Base-by-base conservation (phyloP, 37 sponge, comb jelly and placozoan species). In the Diacarnus erythraeanus region DNA sequence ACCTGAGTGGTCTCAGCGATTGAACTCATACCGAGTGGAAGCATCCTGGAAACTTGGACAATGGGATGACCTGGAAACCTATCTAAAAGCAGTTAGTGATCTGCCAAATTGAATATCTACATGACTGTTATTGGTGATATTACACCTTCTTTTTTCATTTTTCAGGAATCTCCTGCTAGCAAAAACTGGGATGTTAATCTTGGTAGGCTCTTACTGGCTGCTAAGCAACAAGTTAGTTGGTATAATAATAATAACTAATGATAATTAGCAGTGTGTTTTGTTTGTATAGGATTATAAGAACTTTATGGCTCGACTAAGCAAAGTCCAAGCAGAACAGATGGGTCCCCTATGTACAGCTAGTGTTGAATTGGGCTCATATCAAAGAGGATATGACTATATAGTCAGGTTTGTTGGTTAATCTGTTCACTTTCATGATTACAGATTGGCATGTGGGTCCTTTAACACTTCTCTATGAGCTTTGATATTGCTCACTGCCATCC, bases 131-230 rank as follows among this genome's bases (percentile, higher is more conserved):
- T 15, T 47, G 51, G 10, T 15, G 6, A 47, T 6, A 12, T 47
- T 12, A 6, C 51, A 47, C 6, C 51, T 47, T 47, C 41, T 3
- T 40, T 38, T 31, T 80, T 27, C 0, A 42, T 40, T 25, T 29
- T 29, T 0, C 60, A 86, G 86, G 86, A 79, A n/a, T 29, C 74
- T 47, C 57, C 54, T 12, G 61, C n/a, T 2, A 77, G 72, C 43
- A 87, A 82, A 31, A 83, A 80, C n/a, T 94, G 95, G 95, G 83
- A 80, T 70, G 83, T 91, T 21, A 92, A 92, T 31, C 66, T 94
- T 0, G 95, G 95, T 17, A 77, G 77, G 40, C 65, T 94, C 10
- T 77, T 94, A 29, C 63, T 91, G 36, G 72, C 86, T 58, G 89
- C 90, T 9, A 94, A 94, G 47, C 77, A 86, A 64, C 76, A 87